Evolutionary conservation across 2,797 vertebrate species (phyloP).

Genomic region (Tenualosa thibaudeaui): DNA sequence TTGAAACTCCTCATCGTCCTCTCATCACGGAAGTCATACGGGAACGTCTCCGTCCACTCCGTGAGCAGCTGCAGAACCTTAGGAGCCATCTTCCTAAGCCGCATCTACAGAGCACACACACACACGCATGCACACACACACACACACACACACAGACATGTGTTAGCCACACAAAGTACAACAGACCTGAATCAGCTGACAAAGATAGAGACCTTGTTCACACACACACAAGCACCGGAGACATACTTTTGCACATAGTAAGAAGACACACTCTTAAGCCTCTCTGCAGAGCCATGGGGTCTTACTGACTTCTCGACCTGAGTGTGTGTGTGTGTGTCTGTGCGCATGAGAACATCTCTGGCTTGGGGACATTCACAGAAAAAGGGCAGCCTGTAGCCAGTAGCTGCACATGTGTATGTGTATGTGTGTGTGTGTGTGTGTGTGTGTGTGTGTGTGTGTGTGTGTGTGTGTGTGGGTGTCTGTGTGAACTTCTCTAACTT

Average conservation of each 20-base stretch:
- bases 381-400: background rate
- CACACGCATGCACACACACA: background rate
- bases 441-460: background rate
- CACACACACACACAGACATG: background rate
- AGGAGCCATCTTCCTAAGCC: slow-evolving; percentile 83
- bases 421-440: background rate
- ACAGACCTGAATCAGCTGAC: background rate
- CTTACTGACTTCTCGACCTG: no score
- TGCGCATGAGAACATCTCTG: background rate
- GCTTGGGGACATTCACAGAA: background rate
- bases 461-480: background rate
- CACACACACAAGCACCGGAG: background rate
- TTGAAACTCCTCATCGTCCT: slow-evolving; percentile 92
- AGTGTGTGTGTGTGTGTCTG: no score
- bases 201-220: background rate
- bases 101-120: slow-evolving; percentile 67
- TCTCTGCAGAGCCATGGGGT: no score
- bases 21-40: slow-evolving; percentile 93
- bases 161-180: background rate
- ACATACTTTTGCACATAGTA: no score
- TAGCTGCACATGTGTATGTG: background rate
- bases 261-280: no score
- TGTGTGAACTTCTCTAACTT: background rate
- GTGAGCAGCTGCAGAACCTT: slow-evolving; percentile 90
- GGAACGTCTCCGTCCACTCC: slow-evolving; percentile 95